A percentile compares a stretch with the other conserved stretches of the same genome.
phyloP scores from a whole-genome alignment of 2,113 vertebrate species.

The Microcebus griseorufus region DNA sequence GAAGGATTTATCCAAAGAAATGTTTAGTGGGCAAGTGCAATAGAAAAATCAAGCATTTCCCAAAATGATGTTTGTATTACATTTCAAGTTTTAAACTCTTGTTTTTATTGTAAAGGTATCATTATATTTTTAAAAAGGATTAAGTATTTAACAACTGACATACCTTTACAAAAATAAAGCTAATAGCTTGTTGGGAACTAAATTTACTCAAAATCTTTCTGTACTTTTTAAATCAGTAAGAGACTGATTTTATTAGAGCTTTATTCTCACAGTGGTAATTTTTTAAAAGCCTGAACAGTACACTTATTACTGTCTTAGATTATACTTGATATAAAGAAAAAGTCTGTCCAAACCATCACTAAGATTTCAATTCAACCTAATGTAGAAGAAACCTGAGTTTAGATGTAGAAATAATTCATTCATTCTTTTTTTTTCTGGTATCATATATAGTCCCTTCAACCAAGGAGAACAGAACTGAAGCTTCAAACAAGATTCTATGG shows the following conservation, averaged over 20 bases:
- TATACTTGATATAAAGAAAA: constrained; percentile 57
- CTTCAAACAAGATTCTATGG: constrained; percentile 57
- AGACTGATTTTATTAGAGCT: constrained; percentile 39
- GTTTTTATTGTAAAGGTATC: constrained; percentile 51
- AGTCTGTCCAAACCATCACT: constrained; percentile 30
- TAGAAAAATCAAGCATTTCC: constrained; percentile 49
- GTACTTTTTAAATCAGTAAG: constrained; percentile 53
- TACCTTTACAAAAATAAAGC: constrained; percentile 74
- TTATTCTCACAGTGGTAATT: constrained; percentile 84
- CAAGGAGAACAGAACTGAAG: not conserved
- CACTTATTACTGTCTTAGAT: constrained; percentile 67
- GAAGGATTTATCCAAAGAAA: constrained; percentile 49
- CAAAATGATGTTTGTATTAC: not conserved
- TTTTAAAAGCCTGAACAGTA: constrained; percentile 79
- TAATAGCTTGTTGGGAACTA: constrained; percentile 33
- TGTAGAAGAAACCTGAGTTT: constrained; percentile 76
- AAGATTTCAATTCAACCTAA: constrained; percentile 59
- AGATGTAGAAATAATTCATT: constrained; percentile 47
- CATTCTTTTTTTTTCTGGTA: not conserved
- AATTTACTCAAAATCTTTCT: constrained; percentile 59
- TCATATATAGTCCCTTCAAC: constrained; percentile 28
- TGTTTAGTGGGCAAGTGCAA: constrained; percentile 42
- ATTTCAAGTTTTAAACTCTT: constrained; percentile 39
- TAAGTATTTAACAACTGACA: constrained; percentile 25
- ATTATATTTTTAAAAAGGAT: constrained; percentile 49